Conservation (phyloP, 2,113 vertebrate species). For the Embiotoca jacksoni region DNA sequence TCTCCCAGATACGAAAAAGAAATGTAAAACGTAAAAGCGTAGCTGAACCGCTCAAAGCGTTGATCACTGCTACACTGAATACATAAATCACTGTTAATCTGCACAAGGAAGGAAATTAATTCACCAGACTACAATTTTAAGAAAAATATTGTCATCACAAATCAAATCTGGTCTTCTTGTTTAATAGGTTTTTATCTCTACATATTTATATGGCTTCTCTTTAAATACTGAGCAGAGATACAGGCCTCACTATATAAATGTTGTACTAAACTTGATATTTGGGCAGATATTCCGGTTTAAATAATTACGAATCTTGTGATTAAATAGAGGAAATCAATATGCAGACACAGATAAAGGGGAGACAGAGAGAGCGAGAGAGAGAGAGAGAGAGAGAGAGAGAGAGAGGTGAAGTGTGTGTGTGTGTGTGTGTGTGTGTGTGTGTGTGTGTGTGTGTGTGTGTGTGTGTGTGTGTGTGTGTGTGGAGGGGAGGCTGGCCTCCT, state of each 20-base stretch:
- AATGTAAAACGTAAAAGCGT: no score
- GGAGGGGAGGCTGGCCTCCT: constrained; percentile 8
- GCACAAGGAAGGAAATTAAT: neutral
- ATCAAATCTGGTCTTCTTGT: no score
- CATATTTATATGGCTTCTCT: neutral
- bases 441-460: no score
- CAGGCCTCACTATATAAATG: neutral
- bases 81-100: neutral
- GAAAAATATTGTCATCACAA: neutral
- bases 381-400: neutral
- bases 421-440: no score
- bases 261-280: neutral
- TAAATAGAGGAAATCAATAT: constrained; percentile 40
- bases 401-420: constrained; percentile 1
- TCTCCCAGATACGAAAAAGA: no score
- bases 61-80: no score
- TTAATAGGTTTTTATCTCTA: neutral
- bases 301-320: constrained; percentile 35
- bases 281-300: neutral
- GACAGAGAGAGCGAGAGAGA: constrained; percentile 14
- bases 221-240: neutral
- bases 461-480: no score
- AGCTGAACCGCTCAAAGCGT: no score
- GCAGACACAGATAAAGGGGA: constrained; percentile 27
- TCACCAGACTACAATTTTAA: neutral